Evolutionary conservation across 92 coral and sea anemone species (phyloP).

Genomic region (Parazoanthus darwini): DNA sequence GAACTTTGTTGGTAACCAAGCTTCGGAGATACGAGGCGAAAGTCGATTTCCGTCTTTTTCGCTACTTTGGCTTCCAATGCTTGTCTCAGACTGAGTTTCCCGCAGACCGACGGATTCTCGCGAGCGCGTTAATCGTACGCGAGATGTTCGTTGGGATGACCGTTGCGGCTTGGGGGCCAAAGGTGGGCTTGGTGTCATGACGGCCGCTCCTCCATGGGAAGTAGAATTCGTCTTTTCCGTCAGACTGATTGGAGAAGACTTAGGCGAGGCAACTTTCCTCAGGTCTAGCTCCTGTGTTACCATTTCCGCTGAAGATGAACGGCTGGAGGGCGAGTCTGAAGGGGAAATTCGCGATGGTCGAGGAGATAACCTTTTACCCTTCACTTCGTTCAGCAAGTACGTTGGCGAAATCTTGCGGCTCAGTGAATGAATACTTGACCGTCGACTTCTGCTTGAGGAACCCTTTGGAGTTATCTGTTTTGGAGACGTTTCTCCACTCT

Average conservation of each 20-base stretch:
- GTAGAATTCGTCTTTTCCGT: conserved; percentile 8
- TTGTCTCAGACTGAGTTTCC: conserved; percentile 65
- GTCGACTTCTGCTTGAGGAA: conserved; percentile 19
- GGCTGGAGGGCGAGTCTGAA: conserved; percentile 4
- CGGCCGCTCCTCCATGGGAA: not conserved
- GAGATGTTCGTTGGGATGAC: conserved; percentile 65
- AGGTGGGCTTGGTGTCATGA: conserved; percentile 54
- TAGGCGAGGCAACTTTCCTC: not conserved
- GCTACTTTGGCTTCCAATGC: conserved; percentile 51
- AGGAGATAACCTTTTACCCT: not conserved
- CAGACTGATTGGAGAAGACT: not conserved
- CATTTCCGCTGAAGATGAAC: not conserved
- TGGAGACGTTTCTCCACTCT: not conserved
- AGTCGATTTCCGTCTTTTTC: conserved; percentile 52
- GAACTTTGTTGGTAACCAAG: conserved; percentile 54
- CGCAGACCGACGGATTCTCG: conserved; percentile 53
- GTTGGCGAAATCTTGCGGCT: conserved; percentile 40
- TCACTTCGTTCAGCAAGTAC: conserved; percentile 5
- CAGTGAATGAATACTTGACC: conserved; percentile 37
- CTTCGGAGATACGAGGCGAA: conserved; percentile 59
- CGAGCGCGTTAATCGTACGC: conserved; percentile 56
- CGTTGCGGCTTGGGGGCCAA: conserved; percentile 52
- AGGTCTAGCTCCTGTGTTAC: not conserved
- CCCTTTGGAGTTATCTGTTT: conserved; percentile 1
- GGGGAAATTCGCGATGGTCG: conserved; percentile 5